These are phyloP conservation scores for Scotopteryx bipunctaria DNA, from an alignment of 2,888 invertebrate species.

Conservation along the genomic window DNA sequence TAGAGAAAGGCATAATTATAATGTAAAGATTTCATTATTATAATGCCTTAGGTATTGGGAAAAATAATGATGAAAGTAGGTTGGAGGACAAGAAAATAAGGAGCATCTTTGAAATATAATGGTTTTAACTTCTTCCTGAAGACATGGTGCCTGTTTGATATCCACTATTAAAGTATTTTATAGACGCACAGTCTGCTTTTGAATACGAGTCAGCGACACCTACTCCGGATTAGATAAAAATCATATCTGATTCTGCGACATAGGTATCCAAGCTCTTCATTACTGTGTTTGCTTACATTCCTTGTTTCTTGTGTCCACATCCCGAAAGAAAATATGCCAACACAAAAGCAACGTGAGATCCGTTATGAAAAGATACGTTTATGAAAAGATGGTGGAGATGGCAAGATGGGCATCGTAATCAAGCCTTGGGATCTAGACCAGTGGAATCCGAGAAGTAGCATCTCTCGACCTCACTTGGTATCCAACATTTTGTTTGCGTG, in stretches of 20 bases:
- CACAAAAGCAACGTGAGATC: conserved; percentile 9
- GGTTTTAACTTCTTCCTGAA: no score
- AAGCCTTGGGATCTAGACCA: conserved; percentile 30
- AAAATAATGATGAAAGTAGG: no score
- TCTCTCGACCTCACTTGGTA: not conserved
- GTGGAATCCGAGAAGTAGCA: conserved; percentile 1
- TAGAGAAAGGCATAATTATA: no score
- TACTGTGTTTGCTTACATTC: conserved; percentile 1
- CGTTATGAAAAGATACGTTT: conserved; percentile 24
- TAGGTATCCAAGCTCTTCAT: not conserved
- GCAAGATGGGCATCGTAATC: conserved; percentile 26
- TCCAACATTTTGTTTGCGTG: not conserved
- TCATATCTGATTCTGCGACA: not conserved
- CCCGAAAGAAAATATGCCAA: conserved; percentile 9
- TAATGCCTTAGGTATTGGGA: no score
- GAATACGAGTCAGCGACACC: no score
- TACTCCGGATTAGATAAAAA: no score
- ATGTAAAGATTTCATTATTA: no score
- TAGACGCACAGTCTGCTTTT: no score
- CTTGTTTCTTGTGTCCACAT: conserved; percentile 7
- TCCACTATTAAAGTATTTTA: no score
- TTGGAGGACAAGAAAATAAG: no score
- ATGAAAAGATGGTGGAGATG: conserved; percentile 28
- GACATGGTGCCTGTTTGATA: no score
- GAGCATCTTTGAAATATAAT: no score